Evolutionary conservation across 2,113 vertebrate species (phyloP), one percentile per base, ranked within the genome.

Genomic region (Tichodroma muraria): DNA sequence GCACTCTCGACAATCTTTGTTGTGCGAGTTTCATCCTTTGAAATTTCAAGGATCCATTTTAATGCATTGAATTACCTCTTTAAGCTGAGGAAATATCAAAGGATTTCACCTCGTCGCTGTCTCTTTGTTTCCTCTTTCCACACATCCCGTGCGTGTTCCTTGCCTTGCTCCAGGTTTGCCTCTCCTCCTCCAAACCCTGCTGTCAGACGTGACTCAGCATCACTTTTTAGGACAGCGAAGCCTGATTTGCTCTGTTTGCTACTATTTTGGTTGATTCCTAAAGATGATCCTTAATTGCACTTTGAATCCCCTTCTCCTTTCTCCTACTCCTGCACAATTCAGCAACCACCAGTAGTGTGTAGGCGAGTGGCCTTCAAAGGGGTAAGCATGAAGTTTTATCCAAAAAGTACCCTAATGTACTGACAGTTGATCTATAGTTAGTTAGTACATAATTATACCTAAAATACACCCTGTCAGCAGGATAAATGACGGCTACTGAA

Each of bases 351-450:
- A 89, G 85, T 76, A 60, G 81, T 44, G 69, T 56, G 90, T 84
- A 45, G 95, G 92, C 75, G 66, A 96, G 65, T 87, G 88, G 95
- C 92, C 93, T 95, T 96, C 68, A 47, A 79, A 91, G 60, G 68
- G 73, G 91, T 96, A 93, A 95, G 86, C 91, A 70, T 85, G 84
- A 94, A 96, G 95, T 92, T 95, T 92, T 83, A 93, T 93, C 94
- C 95, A 90, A 88, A 94, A 96, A 95, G 93, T 92, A 90, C 92
- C 92, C 90, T 94, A 85, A 69, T 82, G 80, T 80, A 82, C 60
- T 60, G 94, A 96, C 94, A 96, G 95, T 96, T 90, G 96, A 95
- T 96, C 95, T 96, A 96, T 96, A 94, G 96, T 96, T 96, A 96
- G 94, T 96, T 96, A 96, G 94, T 96, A 95, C 96, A 95, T 96